phyloP scores from a whole-genome alignment of 30 jellyfish, hydroid and myxozoan genomes.

The Aurelia aurita complex sp. Pacific region DNA sequence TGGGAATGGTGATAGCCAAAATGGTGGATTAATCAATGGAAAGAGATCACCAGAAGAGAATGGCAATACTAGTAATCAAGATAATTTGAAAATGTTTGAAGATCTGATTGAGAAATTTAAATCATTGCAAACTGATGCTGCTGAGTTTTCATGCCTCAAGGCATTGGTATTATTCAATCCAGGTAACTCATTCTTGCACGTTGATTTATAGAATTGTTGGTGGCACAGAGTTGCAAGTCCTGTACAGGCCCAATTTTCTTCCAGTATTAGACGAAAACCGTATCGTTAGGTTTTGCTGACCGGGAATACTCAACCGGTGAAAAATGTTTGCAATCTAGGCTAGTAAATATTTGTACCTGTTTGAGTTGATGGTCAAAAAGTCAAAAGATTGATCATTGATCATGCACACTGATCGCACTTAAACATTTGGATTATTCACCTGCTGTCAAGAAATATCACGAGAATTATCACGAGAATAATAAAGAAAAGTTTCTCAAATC shows the following conservation, averaged over 20 bases:
- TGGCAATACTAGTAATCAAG: conserved; percentile 56
- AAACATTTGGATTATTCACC: no score
- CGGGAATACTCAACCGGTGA: background rate
- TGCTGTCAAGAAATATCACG: no score
- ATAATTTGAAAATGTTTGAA: conserved; percentile 87
- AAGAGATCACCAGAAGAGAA: conserved; percentile 81
- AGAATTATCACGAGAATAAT: no score
- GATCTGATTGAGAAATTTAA: conserved; percentile 94
- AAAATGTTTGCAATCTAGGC: conserved; percentile 16
- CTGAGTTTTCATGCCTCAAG: conserved; percentile 95
- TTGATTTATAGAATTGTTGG: background rate
- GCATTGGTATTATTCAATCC: conserved; percentile 97
- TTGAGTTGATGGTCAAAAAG: conserved; percentile 25
- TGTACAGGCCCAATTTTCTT: background rate
- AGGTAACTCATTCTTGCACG: conserved; percentile 47
- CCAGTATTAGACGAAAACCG: no score
- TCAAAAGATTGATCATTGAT: background rate
- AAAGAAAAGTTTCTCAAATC: no score
- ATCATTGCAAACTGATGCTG: conserved; percentile 94
- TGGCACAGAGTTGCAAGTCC: background rate
- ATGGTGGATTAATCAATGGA: conserved; percentile 33
- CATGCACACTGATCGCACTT: no score
- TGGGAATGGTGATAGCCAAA: conserved; percentile 54
- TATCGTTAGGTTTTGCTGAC: no score
- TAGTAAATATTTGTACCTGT: conserved; percentile 31